phyloP scores from a whole-genome alignment of 2,797 vertebrate genomes.

The Distichodus sexfasciatus region DNA sequence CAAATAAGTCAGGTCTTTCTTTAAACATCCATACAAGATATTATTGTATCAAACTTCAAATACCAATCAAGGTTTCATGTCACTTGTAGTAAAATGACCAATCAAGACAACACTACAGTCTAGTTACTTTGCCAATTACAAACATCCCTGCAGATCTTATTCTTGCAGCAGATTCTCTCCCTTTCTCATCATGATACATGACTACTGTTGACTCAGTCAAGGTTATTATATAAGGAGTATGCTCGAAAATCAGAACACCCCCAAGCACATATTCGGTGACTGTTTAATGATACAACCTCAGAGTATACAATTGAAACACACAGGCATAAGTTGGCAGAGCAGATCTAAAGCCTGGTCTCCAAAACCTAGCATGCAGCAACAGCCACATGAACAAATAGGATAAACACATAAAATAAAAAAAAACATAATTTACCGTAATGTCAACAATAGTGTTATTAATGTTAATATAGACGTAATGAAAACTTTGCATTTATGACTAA shows the following conservation, averaged over 20 bases:
- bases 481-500: too few relatives aligned
- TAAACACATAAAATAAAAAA: too few relatives aligned
- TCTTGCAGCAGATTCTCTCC: not conserved
- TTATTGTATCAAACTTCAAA: too few relatives aligned
- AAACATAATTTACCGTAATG: too few relatives aligned
- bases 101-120: too few relatives aligned
- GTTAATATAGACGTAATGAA: too few relatives aligned
- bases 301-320: not conserved
- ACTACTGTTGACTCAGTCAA: not conserved
- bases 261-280: not conserved
- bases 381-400: not conserved
- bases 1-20: too few relatives aligned
- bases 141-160: not conserved
- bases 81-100: too few relatives aligned
- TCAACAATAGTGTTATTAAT: too few relatives aligned
- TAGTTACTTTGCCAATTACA: not conserved
- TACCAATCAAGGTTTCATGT: too few relatives aligned
- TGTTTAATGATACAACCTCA: not conserved
- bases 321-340: not conserved
- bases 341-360: not conserved
- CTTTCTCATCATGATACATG: not conserved
- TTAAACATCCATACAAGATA: too few relatives aligned
- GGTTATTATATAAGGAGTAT: not conserved
- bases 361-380: not conserved
- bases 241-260: not conserved